Evolutionary conservation across 2,888 invertebrate genomes (phyloP).

Genomic region (Charanyca ferruginea): DNA sequence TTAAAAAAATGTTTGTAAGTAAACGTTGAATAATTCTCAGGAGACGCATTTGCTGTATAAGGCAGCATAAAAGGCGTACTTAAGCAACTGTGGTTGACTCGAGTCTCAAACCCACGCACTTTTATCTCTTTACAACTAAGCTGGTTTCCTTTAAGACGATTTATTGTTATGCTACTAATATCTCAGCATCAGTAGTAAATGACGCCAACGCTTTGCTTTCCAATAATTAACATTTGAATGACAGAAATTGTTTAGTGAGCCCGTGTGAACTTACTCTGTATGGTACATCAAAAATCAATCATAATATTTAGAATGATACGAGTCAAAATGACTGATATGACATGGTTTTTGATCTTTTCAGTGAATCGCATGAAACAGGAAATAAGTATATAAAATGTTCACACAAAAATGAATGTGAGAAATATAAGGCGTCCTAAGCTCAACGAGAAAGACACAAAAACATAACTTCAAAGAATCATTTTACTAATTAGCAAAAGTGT

Average conservation of each 20-base stretch:
- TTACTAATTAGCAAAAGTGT: conserved; percentile 61
- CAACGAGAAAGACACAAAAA: conserved; percentile 38
- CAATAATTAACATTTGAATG: conserved; percentile 85
- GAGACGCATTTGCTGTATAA: conserved; percentile 71
- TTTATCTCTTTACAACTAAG: conserved; percentile 87
- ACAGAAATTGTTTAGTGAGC: conserved; percentile 60
- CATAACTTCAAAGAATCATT: conserved; percentile 58
- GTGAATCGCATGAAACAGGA: neutral
- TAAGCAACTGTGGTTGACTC: conserved; percentile 83
- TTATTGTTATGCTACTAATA: conserved; percentile 88
- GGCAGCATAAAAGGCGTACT: conserved; percentile 84
- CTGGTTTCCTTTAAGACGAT: conserved; percentile 86
- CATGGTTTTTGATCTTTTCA: neutral
- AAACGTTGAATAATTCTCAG: conserved; percentile 60
- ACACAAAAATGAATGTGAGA: neutral
- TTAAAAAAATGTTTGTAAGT: conserved; percentile 30
- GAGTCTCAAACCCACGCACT: conserved; percentile 83
- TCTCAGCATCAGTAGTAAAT: conserved; percentile 77
- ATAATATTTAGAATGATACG: conserved; percentile 3
- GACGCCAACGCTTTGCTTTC: conserved; percentile 84
- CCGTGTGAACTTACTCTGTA: conserved; percentile 50
- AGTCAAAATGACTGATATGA: neutral
- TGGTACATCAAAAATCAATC: conserved; percentile 37
- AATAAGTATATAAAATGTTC: neutral
- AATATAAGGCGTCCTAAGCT: conserved; percentile 23